Base-by-base conservation (phyloP, 2,888 invertebrate genomes). In the Meteorus cinctellus region DNA sequence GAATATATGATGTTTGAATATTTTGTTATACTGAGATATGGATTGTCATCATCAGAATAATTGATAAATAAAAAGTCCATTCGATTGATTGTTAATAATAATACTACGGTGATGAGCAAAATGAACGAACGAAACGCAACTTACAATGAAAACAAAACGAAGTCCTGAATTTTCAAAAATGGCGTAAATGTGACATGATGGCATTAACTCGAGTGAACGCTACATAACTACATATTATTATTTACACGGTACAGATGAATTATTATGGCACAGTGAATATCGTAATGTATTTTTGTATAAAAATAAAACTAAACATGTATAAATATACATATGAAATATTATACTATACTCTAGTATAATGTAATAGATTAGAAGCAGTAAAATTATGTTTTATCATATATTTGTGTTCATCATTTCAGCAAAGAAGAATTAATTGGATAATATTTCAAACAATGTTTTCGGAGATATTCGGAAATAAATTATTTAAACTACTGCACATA, bases 201-300 rank as follows among this genome's bases (percentile, higher is more conserved):
- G 8, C 6, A 55, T 55, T 19, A 4, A 8, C 19, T 6, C 19
- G 55, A 55, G n/a, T 24, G 14, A 48, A n/a, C n/a, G 6, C n/a
- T 4, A 4, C 34, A 72, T 65, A 34, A 36, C 84, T 86, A 85
- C 82, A 85, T 85, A 86, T 86, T 80, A 81, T 84, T 82, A 84
- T 83, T 84, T 80, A 86, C 81, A 78, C 82, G 82, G 82, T 83
- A 84, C 77, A 82, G 82, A 85, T 86, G 86, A 82, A 83, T 82
- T 55, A 55, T 55, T 24, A 24, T 19, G 55, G 84, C 86, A 87
- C 83, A 86, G 81, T 84, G 82, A 86, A 87, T 86, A 88, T 88
- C 82, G 85, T 88, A 88, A 88, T 84, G 87, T 88, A 88, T 89
- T 89, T 88, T 89, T 89, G 88, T 87, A 87, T 88, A 88, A 87